Evolutionary conservation across 2,113 vertebrate species (phyloP).

Genomic region (Tachuris rubrigastra): DNA sequence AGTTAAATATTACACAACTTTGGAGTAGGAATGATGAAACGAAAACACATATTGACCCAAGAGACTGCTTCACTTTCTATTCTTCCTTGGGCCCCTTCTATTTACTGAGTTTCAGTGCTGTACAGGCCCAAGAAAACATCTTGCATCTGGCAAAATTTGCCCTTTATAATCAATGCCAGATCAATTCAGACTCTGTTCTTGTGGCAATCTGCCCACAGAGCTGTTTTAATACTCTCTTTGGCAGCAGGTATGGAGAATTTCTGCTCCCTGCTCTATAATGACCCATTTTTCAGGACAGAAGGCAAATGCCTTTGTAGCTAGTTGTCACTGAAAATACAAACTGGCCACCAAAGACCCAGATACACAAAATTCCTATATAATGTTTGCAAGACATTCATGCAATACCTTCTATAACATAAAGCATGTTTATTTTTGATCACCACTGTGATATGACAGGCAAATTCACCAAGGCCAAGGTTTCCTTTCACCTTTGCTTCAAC

Average conservation of each 20-base stretch:
- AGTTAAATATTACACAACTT: constrained; percentile 45
- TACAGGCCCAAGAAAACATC: background rate
- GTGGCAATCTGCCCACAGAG: background rate
- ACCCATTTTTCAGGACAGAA: background rate
- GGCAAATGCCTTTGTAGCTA: background rate
- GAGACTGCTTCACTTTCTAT: background rate
- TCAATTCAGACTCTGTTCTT: background rate
- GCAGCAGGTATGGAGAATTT: background rate
- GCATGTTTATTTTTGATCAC: background rate
- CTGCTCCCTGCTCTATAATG: background rate
- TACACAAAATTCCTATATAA: background rate
- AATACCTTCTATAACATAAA: background rate
- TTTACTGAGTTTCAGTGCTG: background rate
- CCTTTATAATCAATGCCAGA: background rate
- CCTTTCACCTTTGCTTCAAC: background rate
- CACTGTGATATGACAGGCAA: background rate
- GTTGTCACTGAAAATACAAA: background rate
- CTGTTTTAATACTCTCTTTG: background rate
- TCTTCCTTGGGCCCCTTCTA: background rate
- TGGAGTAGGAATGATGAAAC: constrained; percentile 15
- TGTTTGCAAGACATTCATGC: background rate
- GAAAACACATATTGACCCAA: background rate
- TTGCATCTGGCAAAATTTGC: background rate
- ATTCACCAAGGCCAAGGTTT: background rate
- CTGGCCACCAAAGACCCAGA: background rate